Conservation (phyloP, 2,888 invertebrate genomes). For the Pedicia rivosa region DNA sequence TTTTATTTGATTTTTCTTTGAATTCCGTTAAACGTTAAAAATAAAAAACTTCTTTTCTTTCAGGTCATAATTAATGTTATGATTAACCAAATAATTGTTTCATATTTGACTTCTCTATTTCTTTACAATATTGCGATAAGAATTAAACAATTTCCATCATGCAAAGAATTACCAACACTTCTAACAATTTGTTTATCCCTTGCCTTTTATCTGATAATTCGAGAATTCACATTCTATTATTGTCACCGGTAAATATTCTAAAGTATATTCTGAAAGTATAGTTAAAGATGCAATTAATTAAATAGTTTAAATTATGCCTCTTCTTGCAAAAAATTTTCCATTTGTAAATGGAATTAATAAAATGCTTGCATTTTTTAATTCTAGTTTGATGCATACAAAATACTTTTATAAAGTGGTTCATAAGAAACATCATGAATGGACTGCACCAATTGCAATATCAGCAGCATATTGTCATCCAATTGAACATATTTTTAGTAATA, state of each 20-base stretch:
- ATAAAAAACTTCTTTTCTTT: background rate
- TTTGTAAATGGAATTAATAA: background rate
- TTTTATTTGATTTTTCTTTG: background rate
- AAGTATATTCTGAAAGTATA: background rate
- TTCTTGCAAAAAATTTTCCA: too few relatives aligned
- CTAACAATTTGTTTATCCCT: background rate
- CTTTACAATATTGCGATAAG: background rate
- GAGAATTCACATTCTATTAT: slow-evolving; percentile 8
- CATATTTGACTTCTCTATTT: background rate
- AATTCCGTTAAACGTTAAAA: background rate
- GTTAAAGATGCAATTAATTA: too few relatives aligned
- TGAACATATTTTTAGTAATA: slow-evolving; percentile 7
- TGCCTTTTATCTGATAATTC: background rate
- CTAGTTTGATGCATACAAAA: slow-evolving; percentile 4
- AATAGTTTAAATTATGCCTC: too few relatives aligned
- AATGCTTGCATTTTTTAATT: background rate
- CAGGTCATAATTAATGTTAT: background rate
- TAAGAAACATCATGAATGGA: slow-evolving; percentile 9
- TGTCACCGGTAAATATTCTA: slow-evolving; percentile 3
- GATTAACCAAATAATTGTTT: background rate
- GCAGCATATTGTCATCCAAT: slow-evolving; percentile 7
- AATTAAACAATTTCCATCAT: background rate
- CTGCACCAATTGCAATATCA: slow-evolving; percentile 5
- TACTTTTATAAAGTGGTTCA: slow-evolving; percentile 6
- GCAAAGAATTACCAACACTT: slow-evolving; percentile 4